These are phyloP conservation scores for Rotaria magnacalcarata DNA, from an alignment of 2,888 invertebrate species.

Conservation along the genomic window DNA sequence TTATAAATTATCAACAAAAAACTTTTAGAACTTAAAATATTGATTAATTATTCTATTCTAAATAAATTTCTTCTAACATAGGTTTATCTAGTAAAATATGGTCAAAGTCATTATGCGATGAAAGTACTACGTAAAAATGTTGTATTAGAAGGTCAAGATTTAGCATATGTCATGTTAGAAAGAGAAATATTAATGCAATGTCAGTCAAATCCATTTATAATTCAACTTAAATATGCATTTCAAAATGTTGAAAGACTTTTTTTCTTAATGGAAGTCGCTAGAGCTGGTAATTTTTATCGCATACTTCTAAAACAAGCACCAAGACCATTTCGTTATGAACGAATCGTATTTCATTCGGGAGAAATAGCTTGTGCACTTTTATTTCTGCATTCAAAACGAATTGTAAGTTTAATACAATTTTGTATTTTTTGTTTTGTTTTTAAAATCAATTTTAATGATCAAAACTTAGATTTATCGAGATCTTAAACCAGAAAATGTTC, in stretches of 20 bases:
- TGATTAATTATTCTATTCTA: not conserved
- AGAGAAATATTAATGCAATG: slow-evolving; percentile 9
- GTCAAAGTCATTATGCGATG: slow-evolving; percentile 8
- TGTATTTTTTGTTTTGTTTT: not conserved
- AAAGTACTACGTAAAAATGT: slow-evolving; percentile 23
- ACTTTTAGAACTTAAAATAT: too few relatives aligned
- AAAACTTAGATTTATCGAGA: slow-evolving; percentile 57
- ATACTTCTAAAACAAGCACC: slow-evolving; percentile 52
- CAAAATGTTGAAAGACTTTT: slow-evolving; percentile 66
- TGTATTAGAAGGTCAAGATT: slow-evolving; percentile 35
- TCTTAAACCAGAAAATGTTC: slow-evolving; percentile 66
- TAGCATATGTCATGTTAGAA: slow-evolving; percentile 8
- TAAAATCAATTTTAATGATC: not conserved
- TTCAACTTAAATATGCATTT: slow-evolving; percentile 66
- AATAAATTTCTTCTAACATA: not conserved
- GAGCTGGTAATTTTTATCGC: slow-evolving; percentile 65
- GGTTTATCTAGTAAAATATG: slow-evolving; percentile 20
- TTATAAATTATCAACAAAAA: too few relatives aligned
- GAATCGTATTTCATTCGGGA: slow-evolving; percentile 65
- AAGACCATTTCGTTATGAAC: slow-evolving; percentile 60
- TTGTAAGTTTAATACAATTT: slow-evolving; percentile 52
- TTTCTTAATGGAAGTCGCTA: slow-evolving; percentile 66
- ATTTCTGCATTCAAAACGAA: slow-evolving; percentile 65
- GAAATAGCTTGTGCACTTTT: slow-evolving; percentile 66
- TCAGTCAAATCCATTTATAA: slow-evolving; percentile 63